Conservation (phyloP, 2,797 vertebrate species). For the Oryzias sinensis region DNA sequence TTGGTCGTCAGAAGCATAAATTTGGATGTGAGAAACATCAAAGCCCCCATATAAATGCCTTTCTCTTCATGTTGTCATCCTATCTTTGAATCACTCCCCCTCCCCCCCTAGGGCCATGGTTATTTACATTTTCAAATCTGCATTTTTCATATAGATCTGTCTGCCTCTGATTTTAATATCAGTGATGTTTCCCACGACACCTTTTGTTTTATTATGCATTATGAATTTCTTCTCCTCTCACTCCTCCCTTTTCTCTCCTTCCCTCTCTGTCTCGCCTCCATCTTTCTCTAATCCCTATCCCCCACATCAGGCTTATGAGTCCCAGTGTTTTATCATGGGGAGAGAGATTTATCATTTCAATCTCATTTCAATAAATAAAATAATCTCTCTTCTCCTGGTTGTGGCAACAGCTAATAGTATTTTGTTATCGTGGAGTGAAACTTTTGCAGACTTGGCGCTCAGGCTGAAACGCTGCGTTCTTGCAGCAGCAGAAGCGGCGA, state of each 20-base stretch:
- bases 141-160: slow-evolving; percentile 89
- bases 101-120: slow-evolving; percentile 77
- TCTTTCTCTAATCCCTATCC: slow-evolving; percentile 87
- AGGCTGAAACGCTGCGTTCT: slow-evolving; percentile 56
- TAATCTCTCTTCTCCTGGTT: slow-evolving; percentile 86
- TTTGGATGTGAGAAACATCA: slow-evolving; percentile 79
- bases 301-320: slow-evolving; percentile 93
- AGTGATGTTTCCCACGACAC: slow-evolving; percentile 87
- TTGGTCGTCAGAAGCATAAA: slow-evolving; percentile 79
- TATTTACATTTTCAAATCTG: slow-evolving; percentile 88
- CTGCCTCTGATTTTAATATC: slow-evolving; percentile 88
- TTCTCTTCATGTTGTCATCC: slow-evolving; percentile 82
- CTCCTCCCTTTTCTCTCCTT: slow-evolving; percentile 64
- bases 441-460: slow-evolving; percentile 78
- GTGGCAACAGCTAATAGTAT: slow-evolving; percentile 93
- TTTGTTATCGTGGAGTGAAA: slow-evolving; percentile 90
- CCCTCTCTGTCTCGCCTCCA: slow-evolving; percentile 68
- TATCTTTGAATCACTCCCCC: slow-evolving; percentile 83
- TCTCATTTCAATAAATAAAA: slow-evolving; percentile 98
- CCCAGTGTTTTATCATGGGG: slow-evolving; percentile 95
- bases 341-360: slow-evolving; percentile 93
- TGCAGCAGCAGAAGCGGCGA: slow-evolving; percentile 38
- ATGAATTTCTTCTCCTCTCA: slow-evolving; percentile 84
- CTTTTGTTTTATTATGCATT: slow-evolving; percentile 89
- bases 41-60: slow-evolving; percentile 75